Conservation (phyloP, 2,797 vertebrate species). For the Urophycis tenuis region DNA sequence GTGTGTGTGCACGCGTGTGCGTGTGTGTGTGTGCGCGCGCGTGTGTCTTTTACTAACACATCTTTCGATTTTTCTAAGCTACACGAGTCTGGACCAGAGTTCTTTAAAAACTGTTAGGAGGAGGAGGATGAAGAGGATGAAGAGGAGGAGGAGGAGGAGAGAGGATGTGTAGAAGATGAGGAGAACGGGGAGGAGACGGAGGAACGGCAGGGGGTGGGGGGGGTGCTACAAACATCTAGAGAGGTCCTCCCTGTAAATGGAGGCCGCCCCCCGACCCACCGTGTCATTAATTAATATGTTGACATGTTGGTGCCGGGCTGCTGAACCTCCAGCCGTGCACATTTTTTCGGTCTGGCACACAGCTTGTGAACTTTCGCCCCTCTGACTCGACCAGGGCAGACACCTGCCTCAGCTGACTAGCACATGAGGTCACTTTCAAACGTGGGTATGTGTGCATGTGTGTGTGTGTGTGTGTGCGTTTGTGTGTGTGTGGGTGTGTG, state of each 20-base stretch:
- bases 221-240: conserved; percentile 40
- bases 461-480: conserved; percentile 11
- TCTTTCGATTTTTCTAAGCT: not conserved
- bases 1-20: not conserved
- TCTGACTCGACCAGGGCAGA: conserved; percentile 30
- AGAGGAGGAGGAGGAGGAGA: too few relatives aligned
- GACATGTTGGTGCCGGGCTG: conserved; percentile 42
- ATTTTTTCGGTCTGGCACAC: conserved; percentile 52
- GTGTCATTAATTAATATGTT: conserved; percentile 60
- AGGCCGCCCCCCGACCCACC: conserved; percentile 46
- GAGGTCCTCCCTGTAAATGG: conserved; percentile 58
- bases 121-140: conserved; percentile 17
- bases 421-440: conserved; percentile 50
- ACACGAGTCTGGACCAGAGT: conserved; percentile 23
- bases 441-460: conserved; percentile 12
- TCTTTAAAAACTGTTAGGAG: conserved; percentile 44
- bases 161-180: not conserved
- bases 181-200: not conserved
- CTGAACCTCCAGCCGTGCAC: conserved; percentile 37
- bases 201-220: not conserved
- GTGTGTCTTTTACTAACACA: not conserved
- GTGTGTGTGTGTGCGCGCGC: not conserved
- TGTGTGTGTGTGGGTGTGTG: conserved; percentile 10
- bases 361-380: conserved; percentile 64
- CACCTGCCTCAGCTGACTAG: conserved; percentile 63